Evolutionary conservation across 2,113 vertebrate genomes (phyloP).

Genomic region (Amia ocellicauda): DNA sequence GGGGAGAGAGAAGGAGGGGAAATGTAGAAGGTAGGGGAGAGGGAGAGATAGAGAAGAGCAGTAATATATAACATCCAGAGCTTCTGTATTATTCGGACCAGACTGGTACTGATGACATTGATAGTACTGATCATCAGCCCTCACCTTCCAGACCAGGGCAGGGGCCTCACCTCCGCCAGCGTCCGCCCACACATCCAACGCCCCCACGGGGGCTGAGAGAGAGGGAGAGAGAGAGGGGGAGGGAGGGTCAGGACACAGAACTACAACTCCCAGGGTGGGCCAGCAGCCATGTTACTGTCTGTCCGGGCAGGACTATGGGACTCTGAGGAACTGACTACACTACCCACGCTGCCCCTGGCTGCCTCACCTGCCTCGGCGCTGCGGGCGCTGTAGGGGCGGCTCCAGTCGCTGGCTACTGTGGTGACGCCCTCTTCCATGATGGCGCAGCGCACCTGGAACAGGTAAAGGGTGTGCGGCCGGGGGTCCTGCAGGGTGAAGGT

Average conservation of each 20-base stretch:
- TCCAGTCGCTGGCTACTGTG: slow-evolving; percentile 62
- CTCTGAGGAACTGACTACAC: background rate
- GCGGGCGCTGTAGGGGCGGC: slow-evolving; percentile 26
- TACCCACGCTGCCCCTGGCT: background rate
- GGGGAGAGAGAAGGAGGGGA: too few species aligned
- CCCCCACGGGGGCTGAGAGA: slow-evolving; percentile 51
- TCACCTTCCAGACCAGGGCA: slow-evolving; percentile 62
- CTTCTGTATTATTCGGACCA: too few species aligned
- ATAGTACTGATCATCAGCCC: background rate
- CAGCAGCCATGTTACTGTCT: background rate
- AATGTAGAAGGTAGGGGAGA: too few species aligned
- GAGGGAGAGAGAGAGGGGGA: slow-evolving; percentile 8
- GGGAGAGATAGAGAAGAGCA: too few species aligned
- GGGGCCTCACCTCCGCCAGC: slow-evolving; percentile 49
- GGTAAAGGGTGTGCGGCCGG: slow-evolving; percentile 47
- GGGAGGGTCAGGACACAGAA: background rate
- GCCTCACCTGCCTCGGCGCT: slow-evolving; percentile 56
- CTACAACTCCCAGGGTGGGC: background rate
- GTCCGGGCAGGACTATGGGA: background rate
- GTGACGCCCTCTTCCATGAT: slow-evolving; percentile 10
- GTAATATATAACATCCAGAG: too few species aligned
- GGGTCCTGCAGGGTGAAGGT: slow-evolving; percentile 31
- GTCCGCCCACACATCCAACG: slow-evolving; percentile 59
- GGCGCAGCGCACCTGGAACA: slow-evolving; percentile 61
- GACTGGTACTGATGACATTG: too few species aligned